These are phyloP conservation scores for Puma concolor DNA, from an alignment of 2,113 vertebrate species.

Conservation along the genomic window DNA sequence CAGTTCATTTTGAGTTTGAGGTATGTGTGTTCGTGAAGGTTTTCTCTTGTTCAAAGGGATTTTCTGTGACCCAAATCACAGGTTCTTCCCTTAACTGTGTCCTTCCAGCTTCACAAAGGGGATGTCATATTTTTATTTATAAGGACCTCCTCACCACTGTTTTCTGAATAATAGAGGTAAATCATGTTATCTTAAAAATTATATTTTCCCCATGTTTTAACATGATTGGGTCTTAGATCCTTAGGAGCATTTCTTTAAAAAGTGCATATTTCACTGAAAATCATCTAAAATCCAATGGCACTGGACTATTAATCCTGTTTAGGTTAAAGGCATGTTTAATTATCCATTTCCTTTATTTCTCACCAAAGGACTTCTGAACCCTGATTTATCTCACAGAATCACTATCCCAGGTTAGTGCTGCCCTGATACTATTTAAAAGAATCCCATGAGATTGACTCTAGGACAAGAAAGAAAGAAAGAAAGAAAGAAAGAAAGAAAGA, in stretches of 20 bases:
- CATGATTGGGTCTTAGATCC: background rate
- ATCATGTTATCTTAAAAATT: conserved; percentile 12
- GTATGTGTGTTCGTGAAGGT: background rate
- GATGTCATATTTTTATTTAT: conserved; percentile 8
- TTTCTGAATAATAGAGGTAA: background rate
- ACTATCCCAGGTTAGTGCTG: background rate
- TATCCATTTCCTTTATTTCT: conserved; percentile 56
- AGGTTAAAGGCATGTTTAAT: conserved; percentile 46
- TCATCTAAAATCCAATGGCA: conserved; percentile 30
- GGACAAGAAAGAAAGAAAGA: background rate
- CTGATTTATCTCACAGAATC: conserved; percentile 33
- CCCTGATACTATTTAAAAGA: background rate
- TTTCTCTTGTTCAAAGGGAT: conserved; percentile 57
- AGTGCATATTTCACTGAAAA: conserved; percentile 37
- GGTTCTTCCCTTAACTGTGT: conserved; percentile 23
- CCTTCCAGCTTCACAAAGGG: background rate
- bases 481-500: background rate
- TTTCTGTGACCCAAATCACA: conserved; percentile 49
- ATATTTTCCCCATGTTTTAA: conserved; percentile 4
- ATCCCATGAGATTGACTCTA: background rate
- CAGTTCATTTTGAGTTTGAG: conserved; percentile 22
- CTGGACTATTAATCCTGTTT: conserved; percentile 34
- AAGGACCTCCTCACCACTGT: background rate
- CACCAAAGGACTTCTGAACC: background rate
- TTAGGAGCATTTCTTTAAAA: background rate